These are phyloP conservation scores for Bursaphelenchus okinawaensis DNA, from an alignment of 2,888 invertebrate species.

Conservation along the genomic window DNA sequence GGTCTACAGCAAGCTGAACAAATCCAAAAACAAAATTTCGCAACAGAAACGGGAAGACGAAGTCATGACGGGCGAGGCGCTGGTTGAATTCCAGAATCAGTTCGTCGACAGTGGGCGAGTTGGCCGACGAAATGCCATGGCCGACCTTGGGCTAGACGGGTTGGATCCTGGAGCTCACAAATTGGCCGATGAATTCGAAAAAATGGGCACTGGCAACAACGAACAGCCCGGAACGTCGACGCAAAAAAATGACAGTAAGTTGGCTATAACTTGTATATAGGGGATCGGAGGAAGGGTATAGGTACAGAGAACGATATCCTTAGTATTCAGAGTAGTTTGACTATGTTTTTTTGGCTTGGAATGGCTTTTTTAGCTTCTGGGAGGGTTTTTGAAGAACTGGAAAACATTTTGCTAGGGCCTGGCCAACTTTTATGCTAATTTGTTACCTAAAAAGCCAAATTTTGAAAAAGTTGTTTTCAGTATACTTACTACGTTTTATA, in stretches of 20 bases:
- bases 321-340: no score
- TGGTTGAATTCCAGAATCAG: background rate
- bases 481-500: no score
- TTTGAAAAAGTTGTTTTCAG: no score
- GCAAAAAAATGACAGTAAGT: background rate
- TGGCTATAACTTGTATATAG: no score
- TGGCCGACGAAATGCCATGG: conserved; percentile 12
- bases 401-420: no score
- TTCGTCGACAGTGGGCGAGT: conserved; percentile 1
- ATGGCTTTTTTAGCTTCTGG: no score
- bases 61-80: background rate
- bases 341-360: no score
- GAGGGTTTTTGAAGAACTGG: no score
- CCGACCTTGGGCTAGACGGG: conserved; percentile 10
- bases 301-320: no score
- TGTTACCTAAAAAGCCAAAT: no score
- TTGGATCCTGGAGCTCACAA: conserved; percentile 18
- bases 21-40: background rate
- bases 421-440: no score
- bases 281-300: no score
- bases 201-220: conserved; percentile 3
- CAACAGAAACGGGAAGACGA: background rate
- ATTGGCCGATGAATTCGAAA: conserved; percentile 10
- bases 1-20: background rate
- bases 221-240: conserved; percentile 2